Evolutionary conservation across 1,140 invertebrate species (phyloP), one percentile per base, ranked within the genome.

Genomic region (Platyura marginata): DNA sequence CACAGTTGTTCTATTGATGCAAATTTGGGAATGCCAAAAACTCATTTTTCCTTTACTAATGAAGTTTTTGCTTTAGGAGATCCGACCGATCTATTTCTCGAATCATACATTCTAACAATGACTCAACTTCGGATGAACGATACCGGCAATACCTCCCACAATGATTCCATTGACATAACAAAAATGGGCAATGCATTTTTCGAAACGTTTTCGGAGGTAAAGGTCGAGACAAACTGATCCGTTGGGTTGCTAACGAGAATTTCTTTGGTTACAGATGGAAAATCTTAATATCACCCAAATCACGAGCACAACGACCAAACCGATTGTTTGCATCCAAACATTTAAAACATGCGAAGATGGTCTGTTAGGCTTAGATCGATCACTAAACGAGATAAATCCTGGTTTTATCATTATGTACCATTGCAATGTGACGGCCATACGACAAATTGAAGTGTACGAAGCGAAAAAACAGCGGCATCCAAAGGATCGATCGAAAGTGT

Each of bases 351-450:
- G 74, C 50, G 64, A 68, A 13, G 73, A 75, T n/a, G 75, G 81
- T 52, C 62, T 71, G 22, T 72, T 78, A 52, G 75, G 72, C 1
- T 54, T 88, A 32, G 72, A 76, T 47, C 63, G 68, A 43, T 75
- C 71, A 3, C 63, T 91, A 36, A 64, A 72, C 32, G 66, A 72
- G 20, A 51, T 87, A 4, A 66, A 74, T 44, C 92, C 92, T 0
- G 73, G 74, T 48, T 91, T 83, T 62, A 73, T 96, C 1, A 71
- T 97, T 43, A 72, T 97, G 62, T 97, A 96, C 62, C 87, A 94
- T 57, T 75, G 76, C 39, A 84, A 95, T 60, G 75, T 96, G 44
- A 71, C 78, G 5, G 77, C 85, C 40, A 79, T 96, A 2, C 65
- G 91, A 25, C 86, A 92, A 65, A 69, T 96, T 23, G 91, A 96